Evolutionary conservation across 2,888 invertebrate species (phyloP), one percentile per base, ranked within the genome.

Genomic region (Epiblema foenella): DNA sequence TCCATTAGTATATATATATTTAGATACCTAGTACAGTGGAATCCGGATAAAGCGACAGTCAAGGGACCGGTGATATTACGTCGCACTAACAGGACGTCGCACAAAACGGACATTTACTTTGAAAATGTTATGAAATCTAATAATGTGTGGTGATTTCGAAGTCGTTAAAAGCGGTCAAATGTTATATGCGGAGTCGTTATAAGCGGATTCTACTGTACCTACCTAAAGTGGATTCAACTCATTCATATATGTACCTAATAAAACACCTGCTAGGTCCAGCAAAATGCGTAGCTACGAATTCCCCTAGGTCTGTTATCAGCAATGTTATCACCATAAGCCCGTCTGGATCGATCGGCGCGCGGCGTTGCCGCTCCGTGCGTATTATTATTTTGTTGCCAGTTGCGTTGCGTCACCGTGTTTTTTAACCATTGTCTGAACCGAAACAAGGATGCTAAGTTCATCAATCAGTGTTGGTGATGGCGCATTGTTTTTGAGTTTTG

Each of bases 311-410:
- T 29, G 69, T 64, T 69, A 59, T 65, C 69, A 59, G 60, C 29
- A 52, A 65, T 59, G 70, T 65, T 70, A 70, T 70, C 65, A 42
- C 64, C 42, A 59, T 68, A 68, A 51, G 52, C 17, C 42, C 56
- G 69, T 72, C 68, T 70, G 62, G 75, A 77, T 77, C 77, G 78
- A 79, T 79, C 76, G 74, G 63, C 74, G 75, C 75, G 86, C 84
- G 81, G 62, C 77, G 89, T 87, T 89, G 89, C 87, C 90, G 76
- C 76, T 79, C 82, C 77, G 74, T 78, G 73, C 75, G 68, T 54
- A 52, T 58, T 69, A 63, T 69, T 69, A 68, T 68, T 68, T 63
- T 68, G 68, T 63, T 60, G 69, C 68, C 39, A 20, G 68, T 66
- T 69, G 68, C 69, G 73, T 72, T 73, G 72, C 66, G 52, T 67